Conservation (phyloP, 2,113 vertebrate species). For the Carettochelys insculpta region DNA sequence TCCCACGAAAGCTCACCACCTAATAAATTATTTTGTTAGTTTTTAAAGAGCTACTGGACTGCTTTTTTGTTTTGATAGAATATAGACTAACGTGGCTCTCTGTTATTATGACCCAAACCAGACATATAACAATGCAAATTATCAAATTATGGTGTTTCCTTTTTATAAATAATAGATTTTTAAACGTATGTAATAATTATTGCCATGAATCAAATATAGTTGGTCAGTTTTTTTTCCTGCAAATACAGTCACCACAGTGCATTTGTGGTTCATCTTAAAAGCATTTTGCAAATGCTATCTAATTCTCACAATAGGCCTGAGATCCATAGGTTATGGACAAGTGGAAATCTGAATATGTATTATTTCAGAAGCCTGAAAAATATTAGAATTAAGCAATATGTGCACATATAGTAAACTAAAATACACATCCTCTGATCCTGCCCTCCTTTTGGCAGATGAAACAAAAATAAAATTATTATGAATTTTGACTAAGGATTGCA, state of each 20-base stretch:
- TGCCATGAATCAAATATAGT: not conserved
- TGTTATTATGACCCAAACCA: no score
- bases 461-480: not conserved
- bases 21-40: no score
- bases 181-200: not conserved
- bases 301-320: not conserved
- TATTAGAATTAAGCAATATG: not conserved
- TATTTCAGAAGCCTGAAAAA: not conserved
- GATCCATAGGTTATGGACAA: not conserved
- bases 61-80: no score
- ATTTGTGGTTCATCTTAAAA: not conserved
- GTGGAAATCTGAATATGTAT: not conserved
- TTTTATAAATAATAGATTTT: conserved; percentile 20
- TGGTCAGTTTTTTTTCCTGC: conserved; percentile 14
- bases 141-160: conserved; percentile 23
- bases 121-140: conserved; percentile 16
- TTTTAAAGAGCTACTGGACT: no score
- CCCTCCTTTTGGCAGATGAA: not conserved
- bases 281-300: not conserved
- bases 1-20: no score
- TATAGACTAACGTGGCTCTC: no score
- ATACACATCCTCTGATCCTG: not conserved
- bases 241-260: not conserved
- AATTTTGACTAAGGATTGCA: not conserved
- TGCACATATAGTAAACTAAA: not conserved